Conservation (phyloP, 2,888 invertebrate species). For the Eulithis prunata region DNA sequence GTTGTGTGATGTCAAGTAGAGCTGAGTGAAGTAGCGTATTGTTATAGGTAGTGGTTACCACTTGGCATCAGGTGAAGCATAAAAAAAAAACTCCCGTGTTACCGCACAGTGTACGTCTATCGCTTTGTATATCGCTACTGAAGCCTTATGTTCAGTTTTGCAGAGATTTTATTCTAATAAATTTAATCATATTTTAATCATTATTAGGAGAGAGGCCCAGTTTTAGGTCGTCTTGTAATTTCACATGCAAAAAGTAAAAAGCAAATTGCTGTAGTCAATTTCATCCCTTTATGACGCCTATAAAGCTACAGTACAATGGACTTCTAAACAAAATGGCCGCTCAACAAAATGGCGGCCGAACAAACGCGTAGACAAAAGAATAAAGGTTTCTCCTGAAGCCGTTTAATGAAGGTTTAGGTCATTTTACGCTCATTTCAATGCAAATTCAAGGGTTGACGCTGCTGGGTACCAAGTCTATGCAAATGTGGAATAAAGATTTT, state of each 20-base stretch:
- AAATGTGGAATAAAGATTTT: conserved; percentile 76
- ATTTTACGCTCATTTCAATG: conserved; percentile 80
- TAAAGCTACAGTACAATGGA: conserved; percentile 44
- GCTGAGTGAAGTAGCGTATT: no score
- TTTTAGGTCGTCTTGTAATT: no score
- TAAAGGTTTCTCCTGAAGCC: conserved; percentile 65
- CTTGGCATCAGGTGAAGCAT: no score
- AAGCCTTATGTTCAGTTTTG: no score
- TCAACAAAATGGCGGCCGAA: conserved; percentile 61
- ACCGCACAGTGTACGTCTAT: no score
- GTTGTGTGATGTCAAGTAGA: no score
- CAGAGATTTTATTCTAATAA: no score
- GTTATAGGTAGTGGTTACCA: no score
- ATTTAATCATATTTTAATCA: no score
- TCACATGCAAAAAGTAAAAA: background rate
- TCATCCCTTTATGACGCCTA: conserved; percentile 17
- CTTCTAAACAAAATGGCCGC: conserved; percentile 62
- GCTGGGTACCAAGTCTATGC: conserved; percentile 68
- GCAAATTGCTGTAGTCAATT: conserved; percentile 5
- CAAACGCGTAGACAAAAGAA: conserved; percentile 75
- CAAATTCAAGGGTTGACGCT: conserved; percentile 77
- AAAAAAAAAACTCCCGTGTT: no score
- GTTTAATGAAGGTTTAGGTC: conserved; percentile 75
- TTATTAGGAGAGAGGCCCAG: no score
- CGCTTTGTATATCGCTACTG: no score